These are phyloP conservation scores for Cyanistes caeruleus DNA, from an alignment of 2,113 vertebrate genomes.

Conservation along the genomic window DNA sequence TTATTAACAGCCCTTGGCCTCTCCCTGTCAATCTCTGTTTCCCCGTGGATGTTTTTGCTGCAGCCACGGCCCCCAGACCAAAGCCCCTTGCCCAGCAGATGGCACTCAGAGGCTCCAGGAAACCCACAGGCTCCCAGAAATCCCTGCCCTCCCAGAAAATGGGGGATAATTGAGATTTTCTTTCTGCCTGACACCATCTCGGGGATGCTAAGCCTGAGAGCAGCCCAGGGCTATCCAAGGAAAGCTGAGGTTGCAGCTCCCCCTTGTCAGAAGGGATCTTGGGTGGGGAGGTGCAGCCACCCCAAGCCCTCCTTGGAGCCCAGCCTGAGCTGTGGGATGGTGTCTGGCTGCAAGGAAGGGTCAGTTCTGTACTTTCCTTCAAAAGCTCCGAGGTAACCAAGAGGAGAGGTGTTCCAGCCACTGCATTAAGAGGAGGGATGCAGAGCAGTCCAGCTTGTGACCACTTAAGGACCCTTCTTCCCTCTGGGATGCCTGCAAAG, in stretches of 20 bases:
- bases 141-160: neutral
- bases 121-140: neutral
- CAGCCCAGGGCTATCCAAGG: neutral
- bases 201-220: neutral
- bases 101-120: neutral
- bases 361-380: neutral
- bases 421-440: neutral
- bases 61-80: neutral
- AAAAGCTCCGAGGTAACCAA: neutral
- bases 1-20: conserved; percentile 40
- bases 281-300: neutral
- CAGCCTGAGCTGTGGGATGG: neutral
- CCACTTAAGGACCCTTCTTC: neutral
- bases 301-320: neutral
- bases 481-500: neutral
- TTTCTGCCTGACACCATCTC: neutral
- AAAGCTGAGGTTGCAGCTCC: neutral
- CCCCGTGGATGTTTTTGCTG: neutral
- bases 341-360: neutral
- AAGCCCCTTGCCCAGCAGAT: conserved; percentile 11
- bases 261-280: neutral
- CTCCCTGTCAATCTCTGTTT: neutral
- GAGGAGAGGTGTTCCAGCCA: neutral
- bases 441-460: neutral
- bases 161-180: neutral